phyloP scores from a whole-genome alignment of 2,888 invertebrate genomes.

The Cheilosia pagana region DNA sequence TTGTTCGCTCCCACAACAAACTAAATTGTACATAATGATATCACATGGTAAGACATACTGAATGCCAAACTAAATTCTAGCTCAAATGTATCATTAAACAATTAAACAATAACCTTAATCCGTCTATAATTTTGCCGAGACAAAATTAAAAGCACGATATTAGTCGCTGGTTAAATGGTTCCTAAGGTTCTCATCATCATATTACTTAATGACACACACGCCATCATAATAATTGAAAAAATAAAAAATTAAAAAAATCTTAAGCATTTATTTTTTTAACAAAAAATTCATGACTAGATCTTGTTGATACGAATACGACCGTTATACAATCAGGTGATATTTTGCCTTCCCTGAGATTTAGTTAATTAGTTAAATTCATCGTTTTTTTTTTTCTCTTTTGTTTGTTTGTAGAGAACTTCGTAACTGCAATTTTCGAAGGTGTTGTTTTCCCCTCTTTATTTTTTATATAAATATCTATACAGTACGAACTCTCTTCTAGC shows the following conservation, averaged over 20 bases:
- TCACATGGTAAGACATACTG: conserved; percentile 32
- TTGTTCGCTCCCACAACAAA: not conserved
- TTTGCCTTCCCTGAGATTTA: conserved; percentile 25
- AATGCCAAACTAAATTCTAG: conserved; percentile 68
- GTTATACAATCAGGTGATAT: conserved; percentile 17
- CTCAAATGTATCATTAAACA: conserved; percentile 57
- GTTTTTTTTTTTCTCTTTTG: no score
- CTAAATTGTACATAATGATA: conserved; percentile 45
- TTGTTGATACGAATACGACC: conserved; percentile 7
- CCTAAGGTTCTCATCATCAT: conserved; percentile 62
- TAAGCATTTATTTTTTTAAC: conserved; percentile 42
- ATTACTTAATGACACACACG: conserved; percentile 12
- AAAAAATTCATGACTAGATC: conserved; percentile 14
- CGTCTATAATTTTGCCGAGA: conserved; percentile 50
- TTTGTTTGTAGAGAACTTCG: conserved; percentile 2
- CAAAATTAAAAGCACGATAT: conserved; percentile 33
- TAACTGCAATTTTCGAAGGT: not conserved
- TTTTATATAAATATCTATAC: not conserved
- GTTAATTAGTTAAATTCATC: conserved; percentile 24
- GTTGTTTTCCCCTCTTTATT: not conserved
- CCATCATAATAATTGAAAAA: conserved; percentile 3
- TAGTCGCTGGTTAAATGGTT: conserved; percentile 61
- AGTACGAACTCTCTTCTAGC: conserved; percentile 8
- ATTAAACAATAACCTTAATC: conserved; percentile 50
- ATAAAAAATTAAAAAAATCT: not conserved